Evolutionary conservation across 2,888 invertebrate genomes (phyloP).

Genomic region (Dicroscelio sp.): DNA sequence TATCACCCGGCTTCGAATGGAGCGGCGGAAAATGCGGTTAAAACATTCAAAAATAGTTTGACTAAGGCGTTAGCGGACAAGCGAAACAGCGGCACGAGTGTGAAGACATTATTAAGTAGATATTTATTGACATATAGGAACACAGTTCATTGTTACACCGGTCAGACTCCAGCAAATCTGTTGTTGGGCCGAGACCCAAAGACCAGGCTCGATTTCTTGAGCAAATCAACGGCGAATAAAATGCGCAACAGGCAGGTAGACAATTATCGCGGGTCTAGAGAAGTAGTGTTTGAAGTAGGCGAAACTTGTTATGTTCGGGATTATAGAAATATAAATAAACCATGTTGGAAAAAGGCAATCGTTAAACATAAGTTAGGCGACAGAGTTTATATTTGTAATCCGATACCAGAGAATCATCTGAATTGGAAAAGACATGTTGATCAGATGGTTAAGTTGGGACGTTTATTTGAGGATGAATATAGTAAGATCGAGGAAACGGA

Average conservation of each 20-base stretch:
- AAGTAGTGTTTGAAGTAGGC: no score
- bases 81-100: background rate
- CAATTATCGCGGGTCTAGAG: no score
- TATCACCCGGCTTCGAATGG: constrained; percentile 55
- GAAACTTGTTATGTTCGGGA: no score
- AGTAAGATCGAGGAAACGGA: background rate
- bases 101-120: constrained; percentile 33
- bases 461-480: constrained; percentile 49
- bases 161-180: constrained; percentile 66
- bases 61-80: constrained; percentile 31
- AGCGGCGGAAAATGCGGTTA: constrained; percentile 58
- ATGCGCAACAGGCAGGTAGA: constrained; percentile 36
- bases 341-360: no score
- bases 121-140: constrained; percentile 65
- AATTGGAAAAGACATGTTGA: constrained; percentile 71
- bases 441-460: constrained; percentile 62
- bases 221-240: constrained; percentile 25
- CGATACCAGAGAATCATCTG: no score
- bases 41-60: constrained; percentile 64
- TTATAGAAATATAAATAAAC: no score
- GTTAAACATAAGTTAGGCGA: no score
- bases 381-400: no score
- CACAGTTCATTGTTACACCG: constrained; percentile 65
- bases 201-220: constrained; percentile 59
- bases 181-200: constrained; percentile 64